Conservation (phyloP, 2,888 invertebrate species). For the Prenolepis imparis region DNA sequence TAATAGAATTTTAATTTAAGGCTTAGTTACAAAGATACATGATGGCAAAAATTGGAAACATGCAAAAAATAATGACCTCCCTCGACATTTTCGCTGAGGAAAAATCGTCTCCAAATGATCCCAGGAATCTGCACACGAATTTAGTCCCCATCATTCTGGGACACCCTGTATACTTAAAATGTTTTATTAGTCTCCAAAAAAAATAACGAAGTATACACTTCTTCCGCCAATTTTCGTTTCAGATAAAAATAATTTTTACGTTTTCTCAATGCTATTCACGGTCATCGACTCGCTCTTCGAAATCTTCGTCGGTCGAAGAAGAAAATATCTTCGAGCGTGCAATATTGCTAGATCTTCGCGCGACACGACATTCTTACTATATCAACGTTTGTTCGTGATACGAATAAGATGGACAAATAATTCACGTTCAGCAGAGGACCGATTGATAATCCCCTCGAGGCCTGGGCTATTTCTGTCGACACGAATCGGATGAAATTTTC, state of each 20-base stretch:
- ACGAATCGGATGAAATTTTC: neutral
- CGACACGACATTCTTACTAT: neutral
- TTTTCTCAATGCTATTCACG: neutral
- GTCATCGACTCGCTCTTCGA: neutral
- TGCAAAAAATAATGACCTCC: too few species aligned
- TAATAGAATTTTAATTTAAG: too few species aligned
- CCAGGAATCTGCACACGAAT: too few species aligned
- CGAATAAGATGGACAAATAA: conserved; percentile 5
- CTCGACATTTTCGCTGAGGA: too few species aligned
- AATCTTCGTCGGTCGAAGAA: neutral
- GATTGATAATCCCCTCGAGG: conserved; percentile 14
- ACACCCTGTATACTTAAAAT: neutral
- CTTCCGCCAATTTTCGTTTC: neutral
- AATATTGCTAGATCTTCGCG: neutral
- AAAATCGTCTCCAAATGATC: too few species aligned
- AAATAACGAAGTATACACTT: neutral
- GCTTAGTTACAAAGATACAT: too few species aligned
- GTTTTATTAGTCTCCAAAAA: neutral
- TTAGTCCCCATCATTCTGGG: too few species aligned
- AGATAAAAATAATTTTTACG: neutral
- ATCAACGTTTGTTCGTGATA: conserved; percentile 15
- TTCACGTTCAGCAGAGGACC: neutral
- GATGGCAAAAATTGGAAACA: too few species aligned
- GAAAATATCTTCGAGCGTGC: conserved; percentile 9
- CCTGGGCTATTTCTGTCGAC: neutral